Evolutionary conservation across 2,888 invertebrate species (phyloP).

Genomic region (Mimas tiliae): DNA sequence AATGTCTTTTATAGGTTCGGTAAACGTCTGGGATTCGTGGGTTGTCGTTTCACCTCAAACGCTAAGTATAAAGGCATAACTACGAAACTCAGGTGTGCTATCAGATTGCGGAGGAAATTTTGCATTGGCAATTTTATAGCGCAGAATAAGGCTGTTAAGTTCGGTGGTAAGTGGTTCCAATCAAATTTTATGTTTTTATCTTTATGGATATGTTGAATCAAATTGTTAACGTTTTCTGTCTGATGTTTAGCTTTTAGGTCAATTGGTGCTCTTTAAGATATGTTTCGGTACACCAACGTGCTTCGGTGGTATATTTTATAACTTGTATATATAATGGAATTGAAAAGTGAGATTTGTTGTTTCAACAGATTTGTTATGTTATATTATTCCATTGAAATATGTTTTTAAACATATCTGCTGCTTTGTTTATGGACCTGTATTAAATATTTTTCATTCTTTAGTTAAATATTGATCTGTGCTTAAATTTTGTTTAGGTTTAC

Average conservation of each 20-base stretch:
- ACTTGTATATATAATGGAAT: not conserved
- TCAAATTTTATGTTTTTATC: slow-evolving; percentile 12
- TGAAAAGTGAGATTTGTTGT: no score
- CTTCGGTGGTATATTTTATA: not conserved
- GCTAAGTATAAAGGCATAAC: not conserved
- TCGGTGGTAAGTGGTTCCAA: slow-evolving; percentile 17
- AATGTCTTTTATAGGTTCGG: slow-evolving; percentile 30
- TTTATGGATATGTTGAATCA: not conserved
- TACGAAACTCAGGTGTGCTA: slow-evolving; percentile 19
- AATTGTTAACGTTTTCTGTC: slow-evolving; percentile 13
- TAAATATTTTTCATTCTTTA: no score
- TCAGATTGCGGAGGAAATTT: slow-evolving; percentile 4
- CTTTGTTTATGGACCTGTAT: no score
- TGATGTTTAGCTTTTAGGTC: not conserved
- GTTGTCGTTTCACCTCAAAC: slow-evolving; percentile 22
- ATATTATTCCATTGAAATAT: no score
- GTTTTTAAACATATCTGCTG: no score
- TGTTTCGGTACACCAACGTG: not conserved
- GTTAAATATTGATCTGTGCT: no score
- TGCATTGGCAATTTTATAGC: slow-evolving; percentile 21
- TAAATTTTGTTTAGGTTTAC: no score
- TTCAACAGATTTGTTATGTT: no score
- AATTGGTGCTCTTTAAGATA: not conserved
- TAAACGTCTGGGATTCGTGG: slow-evolving; percentile 7
- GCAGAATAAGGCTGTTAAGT: slow-evolving; percentile 4